Evolutionary conservation across 2,113 vertebrate species (phyloP).

Genomic region (Brachyistius frenatus): DNA sequence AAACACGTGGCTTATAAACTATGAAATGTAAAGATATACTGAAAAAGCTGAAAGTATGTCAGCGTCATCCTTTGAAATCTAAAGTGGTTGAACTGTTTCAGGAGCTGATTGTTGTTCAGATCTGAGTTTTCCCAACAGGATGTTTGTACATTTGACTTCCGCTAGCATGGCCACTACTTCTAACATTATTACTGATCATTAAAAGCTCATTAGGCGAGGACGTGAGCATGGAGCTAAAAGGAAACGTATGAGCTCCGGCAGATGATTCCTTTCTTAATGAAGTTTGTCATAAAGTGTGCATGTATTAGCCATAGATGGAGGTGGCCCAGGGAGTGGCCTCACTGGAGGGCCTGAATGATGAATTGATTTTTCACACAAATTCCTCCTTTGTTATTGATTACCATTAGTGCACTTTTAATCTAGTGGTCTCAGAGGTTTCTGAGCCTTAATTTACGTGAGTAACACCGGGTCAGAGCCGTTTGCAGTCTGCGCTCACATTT

Average conservation of each 20-base stretch:
- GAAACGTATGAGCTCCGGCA: conserved; percentile 12
- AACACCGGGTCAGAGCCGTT: neutral
- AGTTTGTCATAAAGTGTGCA: conserved; percentile 31
- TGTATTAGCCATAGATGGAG: conserved; percentile 30
- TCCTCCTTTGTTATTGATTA: conserved; percentile 44
- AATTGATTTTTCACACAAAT: conserved; percentile 51
- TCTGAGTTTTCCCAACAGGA: conserved; percentile 3
- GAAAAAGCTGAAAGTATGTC: neutral
- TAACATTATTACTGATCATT: conserved; percentile 62
- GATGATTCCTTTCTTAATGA: conserved; percentile 41
- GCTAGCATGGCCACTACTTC: conserved; percentile 7
- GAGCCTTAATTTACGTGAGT: conserved; percentile 23
- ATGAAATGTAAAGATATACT: neutral
- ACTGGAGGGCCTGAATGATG: conserved; percentile 15
- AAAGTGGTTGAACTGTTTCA: neutral
- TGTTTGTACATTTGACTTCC: conserved; percentile 33
- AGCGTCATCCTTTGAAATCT: neutral
- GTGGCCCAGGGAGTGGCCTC: neutral
- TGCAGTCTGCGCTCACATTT: conserved; percentile 17
- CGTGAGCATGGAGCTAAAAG: conserved; percentile 28
- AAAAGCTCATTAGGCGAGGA: conserved; percentile 52
- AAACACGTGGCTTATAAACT: neutral
- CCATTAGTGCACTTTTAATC: conserved; percentile 35
- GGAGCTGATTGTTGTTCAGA: neutral
- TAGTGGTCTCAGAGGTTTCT: conserved; percentile 13